Evolutionary conservation across 2,888 invertebrate genomes (phyloP).

Genomic region (Drosophila mettleri): DNA sequence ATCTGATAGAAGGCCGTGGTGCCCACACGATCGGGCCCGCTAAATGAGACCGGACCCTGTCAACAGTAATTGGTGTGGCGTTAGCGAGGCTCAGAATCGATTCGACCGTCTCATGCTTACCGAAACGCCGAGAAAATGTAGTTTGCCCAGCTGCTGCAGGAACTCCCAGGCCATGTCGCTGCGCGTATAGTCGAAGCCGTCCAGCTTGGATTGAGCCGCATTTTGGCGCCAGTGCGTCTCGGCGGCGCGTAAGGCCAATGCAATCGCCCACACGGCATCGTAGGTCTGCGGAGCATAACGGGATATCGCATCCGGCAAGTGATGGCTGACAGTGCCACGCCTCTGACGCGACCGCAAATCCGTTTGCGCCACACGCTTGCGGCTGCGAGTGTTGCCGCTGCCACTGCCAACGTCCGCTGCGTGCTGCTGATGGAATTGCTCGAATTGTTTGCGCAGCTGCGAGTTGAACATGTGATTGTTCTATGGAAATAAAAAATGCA

Average conservation of each 20-base stretch:
- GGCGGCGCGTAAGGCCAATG: conserved; percentile 89
- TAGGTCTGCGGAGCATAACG: conserved; percentile 92
- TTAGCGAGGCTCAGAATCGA: background rate
- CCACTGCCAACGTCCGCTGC: conserved; percentile 22
- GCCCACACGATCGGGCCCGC: conserved; percentile 94
- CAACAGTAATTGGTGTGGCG: background rate
- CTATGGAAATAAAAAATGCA: conserved; percentile 68
- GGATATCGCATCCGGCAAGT: conserved; percentile 85
- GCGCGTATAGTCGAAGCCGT: conserved; percentile 90
- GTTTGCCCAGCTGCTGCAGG: conserved; percentile 89
- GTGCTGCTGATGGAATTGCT: conserved; percentile 71
- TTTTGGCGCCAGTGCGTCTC: conserved; percentile 87
- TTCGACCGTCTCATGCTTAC: conserved; percentile 86
- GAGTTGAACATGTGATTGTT: conserved; percentile 84
- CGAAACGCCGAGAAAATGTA: conserved; percentile 94
- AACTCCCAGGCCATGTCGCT: conserved; percentile 91
- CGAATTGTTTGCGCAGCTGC: conserved; percentile 81
- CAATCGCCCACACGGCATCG: conserved; percentile 96
- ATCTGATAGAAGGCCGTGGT: conserved; percentile 95
- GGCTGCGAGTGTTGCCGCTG: conserved; percentile 15
- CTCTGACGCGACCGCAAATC: conserved; percentile 42
- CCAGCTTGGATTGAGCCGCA: conserved; percentile 85
- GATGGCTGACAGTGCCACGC: conserved; percentile 51
- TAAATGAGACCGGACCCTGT: conserved; percentile 95
- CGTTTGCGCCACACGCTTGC: conserved; percentile 56